A percentile compares a stretch with the other conserved stretches of the same genome.
phyloP scores from a whole-genome alignment of 2,888 invertebrate species.

The Cabera pusaria region DNA sequence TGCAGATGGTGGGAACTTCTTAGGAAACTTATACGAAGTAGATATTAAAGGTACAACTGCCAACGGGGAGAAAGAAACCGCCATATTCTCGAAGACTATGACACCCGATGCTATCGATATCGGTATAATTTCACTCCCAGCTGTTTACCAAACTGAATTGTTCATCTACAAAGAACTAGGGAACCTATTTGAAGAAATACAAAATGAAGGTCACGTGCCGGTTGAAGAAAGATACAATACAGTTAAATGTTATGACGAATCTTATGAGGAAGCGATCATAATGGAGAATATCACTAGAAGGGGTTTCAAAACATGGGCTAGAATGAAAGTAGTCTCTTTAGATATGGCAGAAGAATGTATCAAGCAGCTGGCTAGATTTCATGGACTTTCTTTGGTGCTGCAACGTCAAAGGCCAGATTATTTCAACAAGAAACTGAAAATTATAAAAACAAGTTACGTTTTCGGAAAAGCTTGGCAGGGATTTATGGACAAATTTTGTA shows the following conservation, averaged over 20 bases:
- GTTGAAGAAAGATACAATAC: constrained; percentile 42
- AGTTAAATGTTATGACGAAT: constrained; percentile 47
- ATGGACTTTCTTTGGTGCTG: constrained; percentile 50
- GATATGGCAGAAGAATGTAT: constrained; percentile 50
- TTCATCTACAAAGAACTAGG: constrained; percentile 49
- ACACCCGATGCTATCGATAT: constrained; percentile 28
- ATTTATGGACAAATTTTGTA: constrained; percentile 32
- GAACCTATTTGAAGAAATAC: constrained; percentile 44
- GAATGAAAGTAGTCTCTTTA: constrained; percentile 46
- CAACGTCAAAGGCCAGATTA: constrained; percentile 43
- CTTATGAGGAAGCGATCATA: constrained; percentile 42
- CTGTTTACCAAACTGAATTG: constrained; percentile 42
- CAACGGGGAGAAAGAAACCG: constrained; percentile 42
- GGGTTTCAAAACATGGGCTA: constrained; percentile 45
- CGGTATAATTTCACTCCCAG: constrained; percentile 32
- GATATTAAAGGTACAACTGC: constrained; percentile 47
- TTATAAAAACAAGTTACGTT: constrained; percentile 26
- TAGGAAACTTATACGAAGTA: constrained; percentile 47
- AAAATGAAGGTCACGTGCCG: constrained; percentile 48
- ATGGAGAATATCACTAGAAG: constrained; percentile 51
- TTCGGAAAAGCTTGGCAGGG: constrained; percentile 40
- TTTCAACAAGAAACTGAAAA: constrained; percentile 42
- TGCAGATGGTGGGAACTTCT: constrained; percentile 51
- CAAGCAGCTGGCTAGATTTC: constrained; percentile 56
- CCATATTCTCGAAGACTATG: constrained; percentile 52